Base-by-base conservation (phyloP, 1,140 invertebrate species). In the Drosophila erecta region DNA sequence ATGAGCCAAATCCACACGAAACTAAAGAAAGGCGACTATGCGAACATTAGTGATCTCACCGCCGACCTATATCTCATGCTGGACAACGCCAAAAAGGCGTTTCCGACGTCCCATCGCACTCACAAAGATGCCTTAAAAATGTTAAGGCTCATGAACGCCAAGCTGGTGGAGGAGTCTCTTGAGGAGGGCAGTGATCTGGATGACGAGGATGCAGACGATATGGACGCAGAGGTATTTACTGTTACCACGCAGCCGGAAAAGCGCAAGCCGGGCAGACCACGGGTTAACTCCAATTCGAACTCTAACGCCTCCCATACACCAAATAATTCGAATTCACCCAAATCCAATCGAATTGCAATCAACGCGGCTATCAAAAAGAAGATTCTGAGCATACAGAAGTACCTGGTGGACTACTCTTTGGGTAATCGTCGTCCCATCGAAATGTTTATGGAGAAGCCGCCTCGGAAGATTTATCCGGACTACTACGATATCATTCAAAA, bases 61-160 rank as follows among this genome's bases (percentile, higher is more conserved):
- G 96, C 95, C 1, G 98, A 99, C 91, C 95, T 99, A 93, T 98
- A 98, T 92, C 95, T 99, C n/a, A 98, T 99, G 96, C 98, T 99
- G 94, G 97, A 99, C 91, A 99, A 99, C 94, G 98, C 98, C 20
- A 97, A 97, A 92, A 95, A 96, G 79, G 99, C 98, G 91, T 99
- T 99, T 92, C 93, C 96, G 43, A 95, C 96, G 49, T 96, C 96
- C 60, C 97, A 97, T 35, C 95, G 95, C 80, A 94, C 98, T 12
- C 98, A 98, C 79, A 96, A 96, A 92, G 96, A 94, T 67, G 94
- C 94, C 17, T 92, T 94, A 0, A 94, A 94, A 76, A 92, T 94
- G 81, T 92, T 90, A 2, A 91, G 83, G 56, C 60, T 92, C 5
- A 91, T 92, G 79, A 92, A 92, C 61, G 74, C 84, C 1, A 92